Conservation (phyloP, 2,113 vertebrate genomes). For the Charina bottae region DNA sequence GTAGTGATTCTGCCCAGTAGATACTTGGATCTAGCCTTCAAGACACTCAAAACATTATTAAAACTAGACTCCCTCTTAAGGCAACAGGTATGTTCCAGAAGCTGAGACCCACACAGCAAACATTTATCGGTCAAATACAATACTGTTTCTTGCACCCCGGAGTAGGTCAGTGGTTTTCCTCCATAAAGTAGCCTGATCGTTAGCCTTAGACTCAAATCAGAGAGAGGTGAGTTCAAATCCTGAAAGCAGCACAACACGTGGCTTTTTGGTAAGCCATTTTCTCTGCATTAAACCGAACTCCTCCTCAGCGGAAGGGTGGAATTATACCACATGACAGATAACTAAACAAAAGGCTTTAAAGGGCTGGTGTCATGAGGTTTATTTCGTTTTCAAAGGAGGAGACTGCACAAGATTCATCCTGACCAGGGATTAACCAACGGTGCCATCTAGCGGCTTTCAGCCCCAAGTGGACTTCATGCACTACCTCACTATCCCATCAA, state of each 20-base stretch:
- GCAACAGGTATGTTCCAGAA: neutral
- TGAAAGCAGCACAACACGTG: neutral
- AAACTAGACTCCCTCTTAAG: neutral
- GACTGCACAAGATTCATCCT: too few species aligned
- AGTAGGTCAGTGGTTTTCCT: neutral
- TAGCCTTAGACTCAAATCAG: neutral
- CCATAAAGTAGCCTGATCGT: neutral
- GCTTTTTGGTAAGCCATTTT: neutral
- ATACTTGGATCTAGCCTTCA: neutral
- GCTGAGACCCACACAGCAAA: neutral
- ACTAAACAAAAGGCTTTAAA: neutral
- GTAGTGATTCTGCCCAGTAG: neutral
- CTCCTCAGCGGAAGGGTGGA: neutral
- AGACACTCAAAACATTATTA: neutral
- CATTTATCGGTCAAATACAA: neutral
- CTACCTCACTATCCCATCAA: neutral
- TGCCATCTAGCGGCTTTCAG: conserved; percentile 69
- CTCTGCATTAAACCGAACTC: neutral
- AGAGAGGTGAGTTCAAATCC: neutral
- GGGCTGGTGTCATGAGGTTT: neutral
- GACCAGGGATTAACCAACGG: conserved; percentile 32
- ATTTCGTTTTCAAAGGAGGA: neutral
- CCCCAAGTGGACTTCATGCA: neutral
- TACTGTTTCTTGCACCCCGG: neutral
- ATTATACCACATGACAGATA: neutral